Evolutionary conservation across 2,797 vertebrate genomes (phyloP).

Genomic region (Intellagama lesueurii): DNA sequence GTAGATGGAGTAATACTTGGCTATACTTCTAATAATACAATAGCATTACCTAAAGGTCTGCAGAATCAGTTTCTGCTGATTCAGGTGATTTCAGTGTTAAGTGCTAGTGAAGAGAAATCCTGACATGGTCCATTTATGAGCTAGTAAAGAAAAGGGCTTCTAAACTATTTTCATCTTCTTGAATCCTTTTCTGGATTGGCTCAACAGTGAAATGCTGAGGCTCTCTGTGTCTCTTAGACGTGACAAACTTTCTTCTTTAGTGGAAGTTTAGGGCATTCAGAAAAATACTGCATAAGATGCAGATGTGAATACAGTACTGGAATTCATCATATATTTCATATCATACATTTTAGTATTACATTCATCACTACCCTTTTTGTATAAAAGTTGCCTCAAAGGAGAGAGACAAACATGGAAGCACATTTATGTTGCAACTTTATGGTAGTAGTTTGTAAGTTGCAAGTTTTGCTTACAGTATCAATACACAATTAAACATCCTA

Average conservation of each 20-base stretch:
- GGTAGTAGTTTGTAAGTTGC: not conserved
- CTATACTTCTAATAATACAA: not conserved
- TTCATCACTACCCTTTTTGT: not conserved
- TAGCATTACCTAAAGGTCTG: not conserved
- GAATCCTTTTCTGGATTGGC: constrained; percentile 21
- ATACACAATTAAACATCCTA: not conserved
- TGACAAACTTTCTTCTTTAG: not conserved
- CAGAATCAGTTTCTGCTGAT: not conserved
- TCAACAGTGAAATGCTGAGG: not conserved
- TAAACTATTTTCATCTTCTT: constrained; percentile 1
- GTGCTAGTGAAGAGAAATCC: not conserved
- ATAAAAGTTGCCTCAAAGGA: not conserved
- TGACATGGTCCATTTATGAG: not conserved
- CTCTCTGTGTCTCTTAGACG: not conserved
- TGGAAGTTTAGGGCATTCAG: not conserved
- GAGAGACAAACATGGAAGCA: not conserved
- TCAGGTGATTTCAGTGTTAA: not conserved
- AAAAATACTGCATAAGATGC: not conserved
- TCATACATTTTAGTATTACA: not conserved
- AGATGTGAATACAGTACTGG: not conserved
- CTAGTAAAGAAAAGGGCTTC: not conserved
- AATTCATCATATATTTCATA: not conserved
- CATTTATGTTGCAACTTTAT: not conserved
- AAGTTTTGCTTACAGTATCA: not conserved
- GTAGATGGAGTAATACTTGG: not conserved